Base-by-base conservation (phyloP, 2,113 vertebrate genomes). In the Carassius carassius region DNA sequence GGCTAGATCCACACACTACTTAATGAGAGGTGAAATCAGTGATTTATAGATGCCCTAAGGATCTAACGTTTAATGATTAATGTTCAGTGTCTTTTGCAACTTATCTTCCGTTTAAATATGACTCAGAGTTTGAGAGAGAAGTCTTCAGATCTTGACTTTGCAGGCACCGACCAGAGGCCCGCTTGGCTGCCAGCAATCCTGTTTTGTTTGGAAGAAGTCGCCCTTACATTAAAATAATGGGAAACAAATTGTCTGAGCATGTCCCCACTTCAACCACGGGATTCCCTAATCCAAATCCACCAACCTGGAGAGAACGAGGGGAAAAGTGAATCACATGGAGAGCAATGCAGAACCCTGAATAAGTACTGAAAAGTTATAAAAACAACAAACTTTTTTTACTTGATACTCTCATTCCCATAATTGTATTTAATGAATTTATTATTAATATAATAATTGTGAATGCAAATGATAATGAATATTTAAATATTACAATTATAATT, bases 171-270 rank as follows among this genome's bases (percentile, higher is more conserved):
- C n/a, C 54, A 29, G 35, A 85, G 74, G 54, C 51, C 41, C 60
- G 35, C 89, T 90, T 88, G 58, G 74, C 76, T 81, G 74, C 56
- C 86, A n/a, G 81, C 86, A 84, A 91, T 89, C 85, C 62, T 88
- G 89, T 90, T 93, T 90, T 91, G 88, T 90, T 93, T 92, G 89
- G 91, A 88, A 90, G 88, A 91, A 87, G 56, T 77, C 79, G 84
- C 86, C 85, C 86, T 82, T 84, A 79, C 84, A 86, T 92, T 89
- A 89, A 58, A 87, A 84, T 92, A 92, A 94, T 93, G 84, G 90
- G 85, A 90, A 94, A 92, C 91, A 91, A 94, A 93, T 93, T 92
- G 90, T 67, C 88, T 58, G 17, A 90, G 88, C 89, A 90, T 87
- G 88, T 87, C 87, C 78, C 85, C 65, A 49, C 69, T 85, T 70